These are phyloP conservation scores for Paraescarpia echinospica DNA, from an alignment of 1,140 invertebrate species.

Conservation along the genomic window DNA sequence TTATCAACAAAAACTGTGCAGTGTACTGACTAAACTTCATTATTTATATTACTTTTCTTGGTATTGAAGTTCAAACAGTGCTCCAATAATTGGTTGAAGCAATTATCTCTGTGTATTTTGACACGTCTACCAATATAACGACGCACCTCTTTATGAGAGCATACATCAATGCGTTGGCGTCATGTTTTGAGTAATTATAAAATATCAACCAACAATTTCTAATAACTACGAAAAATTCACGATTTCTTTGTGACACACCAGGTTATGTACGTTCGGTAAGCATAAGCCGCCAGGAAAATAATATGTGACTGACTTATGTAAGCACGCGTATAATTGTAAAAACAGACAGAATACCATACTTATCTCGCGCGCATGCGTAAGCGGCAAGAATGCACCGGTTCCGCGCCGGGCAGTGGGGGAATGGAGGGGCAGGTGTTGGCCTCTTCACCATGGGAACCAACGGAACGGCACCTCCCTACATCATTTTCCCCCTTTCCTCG, in stretches of 20 bases:
- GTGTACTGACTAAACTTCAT: neutral
- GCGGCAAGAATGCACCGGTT: neutral
- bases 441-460: neutral
- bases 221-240: neutral
- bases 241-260: neutral
- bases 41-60: neutral
- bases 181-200: neutral
- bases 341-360: neutral
- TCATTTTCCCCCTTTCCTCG: neutral
- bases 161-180: neutral
- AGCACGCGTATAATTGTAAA: neutral
- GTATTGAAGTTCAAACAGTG: neutral
- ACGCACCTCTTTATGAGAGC: no score
- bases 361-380: neutral
- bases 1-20: neutral
- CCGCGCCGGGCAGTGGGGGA: neutral
- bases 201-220: neutral
- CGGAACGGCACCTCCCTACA: neutral
- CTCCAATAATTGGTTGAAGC: neutral
- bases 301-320: neutral
- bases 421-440: neutral
- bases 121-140: neutral
- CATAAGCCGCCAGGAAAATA: neutral
- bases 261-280: neutral
- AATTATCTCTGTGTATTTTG: neutral